Base-by-base conservation (phyloP, 2,888 invertebrate genomes). In the Sycophila texana region DNA sequence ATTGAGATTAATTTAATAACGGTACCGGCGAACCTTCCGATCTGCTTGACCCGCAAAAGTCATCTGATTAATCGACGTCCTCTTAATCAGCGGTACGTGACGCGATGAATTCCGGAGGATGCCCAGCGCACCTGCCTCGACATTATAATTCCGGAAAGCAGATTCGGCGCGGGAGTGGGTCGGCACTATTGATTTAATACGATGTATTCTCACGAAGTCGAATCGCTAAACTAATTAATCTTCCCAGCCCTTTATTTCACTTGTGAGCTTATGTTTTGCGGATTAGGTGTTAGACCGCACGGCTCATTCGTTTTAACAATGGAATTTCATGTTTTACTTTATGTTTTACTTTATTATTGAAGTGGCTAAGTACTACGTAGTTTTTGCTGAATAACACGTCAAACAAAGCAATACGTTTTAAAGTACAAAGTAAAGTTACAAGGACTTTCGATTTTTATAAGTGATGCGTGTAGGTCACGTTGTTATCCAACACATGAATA, bases 41-140 rank as follows among this genome's bases (percentile, higher is more conserved):
- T 39, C 10, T 39, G 39, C 39, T 39, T 39, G 47, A 63, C 18
- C 18, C 65, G 49, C 20, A 26, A n/a, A 12, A 10, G 60, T 51
- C 51, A 30, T 60, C 20, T 51, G 30, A 61, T 63, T 63, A 73
- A 73, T 73, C 73, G 63, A 51, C 60, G 30, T 60, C 51, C 73
- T 63, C 73, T 73, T 73, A 73, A 73, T 73, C 73, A 73, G 73
- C 20, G 55, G 55, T 22, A 63, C 63, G 63, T 73, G 63, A 73
- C 63, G 63, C 58, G 57, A 73, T 73, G 73, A 73, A 73, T 73
- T 63, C 26, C 51, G 47, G 26, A 39, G 20, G 14, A 18, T 18
- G 47, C n/a, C 26, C 14, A 39, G 39, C 39, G 39, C 30, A 39
- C 30, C 26, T 14, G 30, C 16, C 4, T 51, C 18, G 39, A 30